Evolutionary conservation across 2,113 vertebrate species (phyloP).

Genomic region (Vidua chalybeata): DNA sequence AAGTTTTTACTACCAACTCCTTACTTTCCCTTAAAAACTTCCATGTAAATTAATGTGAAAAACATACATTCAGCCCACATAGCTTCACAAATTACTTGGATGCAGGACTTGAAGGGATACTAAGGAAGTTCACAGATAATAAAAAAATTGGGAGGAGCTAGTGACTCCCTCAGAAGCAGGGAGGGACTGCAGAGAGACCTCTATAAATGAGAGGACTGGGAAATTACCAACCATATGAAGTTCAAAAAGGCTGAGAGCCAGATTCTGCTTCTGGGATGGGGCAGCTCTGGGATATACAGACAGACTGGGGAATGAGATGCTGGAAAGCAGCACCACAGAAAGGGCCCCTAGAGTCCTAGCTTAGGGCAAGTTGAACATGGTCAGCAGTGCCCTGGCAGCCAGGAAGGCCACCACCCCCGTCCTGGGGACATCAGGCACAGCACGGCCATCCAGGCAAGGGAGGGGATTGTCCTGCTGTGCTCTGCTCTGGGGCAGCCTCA

Average conservation of each 20-base stretch:
- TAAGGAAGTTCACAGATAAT: background rate
- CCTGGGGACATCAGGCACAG: background rate
- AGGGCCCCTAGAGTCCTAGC: accelerated
- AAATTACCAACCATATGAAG: background rate
- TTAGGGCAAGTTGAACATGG: accelerated
- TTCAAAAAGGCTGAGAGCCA: background rate
- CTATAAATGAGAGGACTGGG: background rate
- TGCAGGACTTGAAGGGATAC: background rate
- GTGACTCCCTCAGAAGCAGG: background rate
- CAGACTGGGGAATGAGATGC: background rate
- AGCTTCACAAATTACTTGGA: background rate
- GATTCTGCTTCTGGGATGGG: background rate
- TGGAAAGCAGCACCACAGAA: accelerated
- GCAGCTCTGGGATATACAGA: background rate
- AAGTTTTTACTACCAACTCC: background rate
- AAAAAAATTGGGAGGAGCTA: background rate
- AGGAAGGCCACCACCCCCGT: accelerated
- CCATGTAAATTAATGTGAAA: background rate
- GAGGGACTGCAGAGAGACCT: background rate
- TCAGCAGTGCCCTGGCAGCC: background rate
- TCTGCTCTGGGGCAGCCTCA: background rate
- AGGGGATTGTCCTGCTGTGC: background rate
- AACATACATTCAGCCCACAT: background rate
- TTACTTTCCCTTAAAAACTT: background rate
- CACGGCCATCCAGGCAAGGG: accelerated